Evolutionary conservation across 2,113 vertebrate species (phyloP), one percentile per base, ranked within the genome.

Genomic region (Mellivora capensis): DNA sequence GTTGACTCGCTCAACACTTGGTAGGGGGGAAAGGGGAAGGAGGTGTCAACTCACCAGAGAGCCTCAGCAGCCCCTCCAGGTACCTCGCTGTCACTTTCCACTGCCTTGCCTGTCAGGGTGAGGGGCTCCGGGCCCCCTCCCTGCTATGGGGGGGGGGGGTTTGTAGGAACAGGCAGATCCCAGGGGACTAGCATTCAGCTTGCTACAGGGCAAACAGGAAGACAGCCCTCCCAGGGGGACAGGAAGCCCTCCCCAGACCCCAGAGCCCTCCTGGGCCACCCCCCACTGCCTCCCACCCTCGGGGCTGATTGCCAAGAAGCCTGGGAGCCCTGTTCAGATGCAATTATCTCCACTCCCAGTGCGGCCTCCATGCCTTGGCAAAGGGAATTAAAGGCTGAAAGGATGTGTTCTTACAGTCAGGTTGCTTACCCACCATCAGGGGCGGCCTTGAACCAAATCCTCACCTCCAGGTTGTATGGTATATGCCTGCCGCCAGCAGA

Each of bases 401-500:
- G 98, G 92, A 95, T 34, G 42, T 42, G 84, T 95, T 97, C 97
- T 61, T 91, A 96, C 97, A 96, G 83, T 97, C 94, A 97, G 96
- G 76, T 91, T n/a, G 85, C 88, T 97, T 87, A 95, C 91, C 88
- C 85, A 91, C 90, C 77, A 74, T 94, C 93, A 91, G 57, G 93
- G 96, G 13, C 82, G 21, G 62, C 97, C 98, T 96, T 97, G 98
- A 98, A 97, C 82, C 18, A 0, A 87, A 77, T 94, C 98, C 97
- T 98, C 98, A 98, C 96, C 98, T 98, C 98, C 91, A 97, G 97
- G 98, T 98, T 98, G 98, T 98, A 90, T 98, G 98, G 98, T 98
- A 89, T 99, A 99, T 97, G 98, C 99, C 99, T 98, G 98, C 90
- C 98, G 98, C 98, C 67, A 69, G 67, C 3, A n/a, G 15, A 14